Base-by-base conservation (phyloP, 2,888 invertebrate genomes). In the Plagodis dolabraria region DNA sequence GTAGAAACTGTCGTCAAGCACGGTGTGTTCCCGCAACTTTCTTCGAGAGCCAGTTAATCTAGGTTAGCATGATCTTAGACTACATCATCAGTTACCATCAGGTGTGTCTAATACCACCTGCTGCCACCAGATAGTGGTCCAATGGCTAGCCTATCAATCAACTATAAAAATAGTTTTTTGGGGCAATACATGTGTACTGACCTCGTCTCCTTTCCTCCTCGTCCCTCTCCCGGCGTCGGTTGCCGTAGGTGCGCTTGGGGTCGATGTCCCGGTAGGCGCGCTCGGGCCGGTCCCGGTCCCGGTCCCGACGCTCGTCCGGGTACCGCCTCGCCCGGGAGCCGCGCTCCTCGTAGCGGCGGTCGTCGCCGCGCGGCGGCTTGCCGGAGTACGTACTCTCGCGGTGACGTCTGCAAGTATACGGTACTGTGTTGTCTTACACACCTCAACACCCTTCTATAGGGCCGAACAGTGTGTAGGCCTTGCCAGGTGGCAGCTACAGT, bases 321-420 rank as follows among this genome's bases (percentile, higher is more conserved):
- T 81, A 77, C 47, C 42, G 40, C 33, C 79, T 64, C 86, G 43
- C 79, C 48, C 76, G 57, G 79, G 82, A 5, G 82, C 40, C n/a
- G 11, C 93, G 93, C 71, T 94, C 47, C 36, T 7, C 86, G 45
- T 77, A 78, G 46, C 46, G 38, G 6, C 86, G 47, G 78, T 78
- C 75, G 48, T 86, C 80, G 38, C 34, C 43, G 34, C 34, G n/a
- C 63, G 83, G 91, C 68, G 88, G 89, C 34, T 86, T 81, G n/a
- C 86, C 82, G 47, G 87, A 75, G 77, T 91, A 87, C 40, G 92
- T 91, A 11, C 93, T 93, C 70, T 94, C 94, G 44, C 94, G 84
- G 76, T 92, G 91, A 12, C 90, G 86, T 65, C 93, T 92, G 73
- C 5, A 40, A 50, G 33, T 22, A 22, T 22, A 22, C 4, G 22